These are phyloP conservation scores for Micromesistius poutassou DNA, from an alignment of 2,797 vertebrate species.

Conservation along the genomic window DNA sequence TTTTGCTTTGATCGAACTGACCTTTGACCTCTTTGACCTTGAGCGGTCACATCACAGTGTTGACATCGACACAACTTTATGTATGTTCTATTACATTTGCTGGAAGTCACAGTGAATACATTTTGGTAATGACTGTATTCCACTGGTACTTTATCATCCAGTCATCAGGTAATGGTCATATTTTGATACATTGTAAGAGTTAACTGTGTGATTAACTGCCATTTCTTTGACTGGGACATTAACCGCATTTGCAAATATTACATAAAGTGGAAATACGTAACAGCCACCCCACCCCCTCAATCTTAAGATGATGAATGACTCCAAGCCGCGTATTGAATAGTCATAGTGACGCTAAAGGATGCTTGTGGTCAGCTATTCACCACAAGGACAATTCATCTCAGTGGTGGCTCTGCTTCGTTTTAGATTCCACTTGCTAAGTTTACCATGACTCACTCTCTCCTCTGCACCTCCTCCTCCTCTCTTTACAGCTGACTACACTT, in stretches of 20 bases:
- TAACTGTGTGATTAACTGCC: neutral
- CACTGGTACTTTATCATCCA: neutral
- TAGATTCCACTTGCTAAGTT: neutral
- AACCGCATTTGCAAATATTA: neutral
- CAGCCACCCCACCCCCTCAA: neutral
- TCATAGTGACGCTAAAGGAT: neutral
- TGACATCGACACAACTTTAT: neutral
- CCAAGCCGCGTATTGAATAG: neutral
- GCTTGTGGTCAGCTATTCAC: neutral
- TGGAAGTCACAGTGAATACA: neutral
- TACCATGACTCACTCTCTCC: neutral
- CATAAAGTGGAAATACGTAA: neutral
- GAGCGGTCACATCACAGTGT: neutral
- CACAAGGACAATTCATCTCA: neutral
- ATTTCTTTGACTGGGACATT: neutral
- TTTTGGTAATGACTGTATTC: neutral
- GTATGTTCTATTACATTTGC: neutral
- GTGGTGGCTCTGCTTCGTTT: neutral
- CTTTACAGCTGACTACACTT: neutral
- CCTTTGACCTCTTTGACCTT: conserved; percentile 47
- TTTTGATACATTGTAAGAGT: neutral
- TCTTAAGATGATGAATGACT: neutral
- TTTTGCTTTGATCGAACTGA: conserved; percentile 25
- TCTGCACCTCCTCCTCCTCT: neutral
- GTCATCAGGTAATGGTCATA: neutral